These are phyloP conservation scores for Aphodius granarius DNA, from an alignment of 2,888 invertebrate species.

Conservation along the genomic window DNA sequence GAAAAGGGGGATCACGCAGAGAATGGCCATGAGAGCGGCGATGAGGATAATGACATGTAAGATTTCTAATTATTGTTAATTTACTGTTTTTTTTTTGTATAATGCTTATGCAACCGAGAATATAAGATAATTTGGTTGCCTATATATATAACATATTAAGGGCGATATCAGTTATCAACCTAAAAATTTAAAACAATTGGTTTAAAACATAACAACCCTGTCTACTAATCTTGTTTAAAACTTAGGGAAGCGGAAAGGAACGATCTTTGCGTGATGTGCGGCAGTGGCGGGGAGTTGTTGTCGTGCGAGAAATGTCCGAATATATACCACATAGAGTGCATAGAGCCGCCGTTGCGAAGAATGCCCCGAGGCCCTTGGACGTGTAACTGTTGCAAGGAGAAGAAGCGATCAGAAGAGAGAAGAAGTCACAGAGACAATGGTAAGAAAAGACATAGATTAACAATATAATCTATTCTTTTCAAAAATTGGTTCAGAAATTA, in stretches of 20 bases:
- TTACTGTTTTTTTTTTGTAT: neutral
- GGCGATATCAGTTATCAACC: neutral
- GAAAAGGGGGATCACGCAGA: conserved; percentile 36
- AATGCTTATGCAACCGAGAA: too few species aligned
- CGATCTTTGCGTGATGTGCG: conserved; percentile 65
- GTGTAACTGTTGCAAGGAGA: conserved; percentile 61
- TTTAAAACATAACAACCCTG: neutral
- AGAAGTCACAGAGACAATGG: conserved; percentile 28
- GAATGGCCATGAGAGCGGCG: conserved; percentile 44
- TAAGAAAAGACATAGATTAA: conserved; percentile 1
- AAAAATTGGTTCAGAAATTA: neutral
- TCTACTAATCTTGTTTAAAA: too few species aligned
- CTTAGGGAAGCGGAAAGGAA: conserved; percentile 34
- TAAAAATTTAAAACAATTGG: too few species aligned
- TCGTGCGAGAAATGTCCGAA: conserved; percentile 65
- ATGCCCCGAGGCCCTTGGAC: conserved; percentile 65
- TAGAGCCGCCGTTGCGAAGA: conserved; percentile 63
- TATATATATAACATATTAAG: too few species aligned
- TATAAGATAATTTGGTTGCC: too few species aligned
- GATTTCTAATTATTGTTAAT: neutral
- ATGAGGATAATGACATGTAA: conserved; percentile 35
- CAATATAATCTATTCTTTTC: neutral
- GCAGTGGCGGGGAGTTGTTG: conserved; percentile 66
- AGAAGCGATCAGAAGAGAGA: conserved; percentile 43
- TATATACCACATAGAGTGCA: conserved; percentile 75